Evolutionary conservation across 2,888 invertebrate species (phyloP).

Genomic region (Acrobeloides nanus): DNA sequence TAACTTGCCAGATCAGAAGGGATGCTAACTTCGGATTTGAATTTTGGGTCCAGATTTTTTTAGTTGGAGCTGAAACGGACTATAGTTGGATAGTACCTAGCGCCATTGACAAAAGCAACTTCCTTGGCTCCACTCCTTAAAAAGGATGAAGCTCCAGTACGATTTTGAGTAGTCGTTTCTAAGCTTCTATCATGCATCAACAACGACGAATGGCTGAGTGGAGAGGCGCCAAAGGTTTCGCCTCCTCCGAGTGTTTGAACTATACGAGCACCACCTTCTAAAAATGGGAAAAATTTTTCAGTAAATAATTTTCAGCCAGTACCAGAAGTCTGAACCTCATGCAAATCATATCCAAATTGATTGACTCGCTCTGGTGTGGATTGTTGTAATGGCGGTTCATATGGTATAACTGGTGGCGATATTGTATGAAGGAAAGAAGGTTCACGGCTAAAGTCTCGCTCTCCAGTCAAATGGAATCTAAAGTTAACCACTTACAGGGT

Average conservation of each 20-base stretch:
- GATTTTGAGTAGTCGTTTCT: too few species aligned
- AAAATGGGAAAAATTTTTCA: slow-evolving; percentile 1
- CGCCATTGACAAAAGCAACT: too few species aligned
- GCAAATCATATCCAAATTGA: slow-evolving; percentile 49
- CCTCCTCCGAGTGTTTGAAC: slow-evolving; percentile 47
- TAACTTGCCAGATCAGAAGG: too few species aligned
- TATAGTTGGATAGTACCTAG: too few species aligned
- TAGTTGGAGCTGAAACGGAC: too few species aligned
- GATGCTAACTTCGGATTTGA: too few species aligned
- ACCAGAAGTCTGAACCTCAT: slow-evolving; percentile 50
- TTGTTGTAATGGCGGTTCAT: slow-evolving; percentile 18
- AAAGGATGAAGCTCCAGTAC: too few species aligned
- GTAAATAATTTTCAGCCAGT: slow-evolving; percentile 8
- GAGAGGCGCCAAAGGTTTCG: slow-evolving; percentile 12
- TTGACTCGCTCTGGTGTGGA: slow-evolving; percentile 31
- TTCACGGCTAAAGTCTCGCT: slow-evolving; percentile 44
- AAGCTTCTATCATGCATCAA: slow-evolving; percentile 23
- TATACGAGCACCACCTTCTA: slow-evolving; percentile 46
- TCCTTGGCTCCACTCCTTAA: slow-evolving; percentile 2
- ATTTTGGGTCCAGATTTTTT: too few species aligned
- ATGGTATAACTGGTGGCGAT: slow-evolving; percentile 12
- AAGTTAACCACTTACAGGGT: too few species aligned
- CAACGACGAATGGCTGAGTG: slow-evolving; percentile 2
- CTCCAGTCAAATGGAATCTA: slow-evolving; percentile 36
- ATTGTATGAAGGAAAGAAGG: slow-evolving; percentile 41